Evolutionary conservation across 2,113 vertebrate species (phyloP), one percentile per base, ranked within the genome.

Genomic region (Bufo bufo): DNA sequence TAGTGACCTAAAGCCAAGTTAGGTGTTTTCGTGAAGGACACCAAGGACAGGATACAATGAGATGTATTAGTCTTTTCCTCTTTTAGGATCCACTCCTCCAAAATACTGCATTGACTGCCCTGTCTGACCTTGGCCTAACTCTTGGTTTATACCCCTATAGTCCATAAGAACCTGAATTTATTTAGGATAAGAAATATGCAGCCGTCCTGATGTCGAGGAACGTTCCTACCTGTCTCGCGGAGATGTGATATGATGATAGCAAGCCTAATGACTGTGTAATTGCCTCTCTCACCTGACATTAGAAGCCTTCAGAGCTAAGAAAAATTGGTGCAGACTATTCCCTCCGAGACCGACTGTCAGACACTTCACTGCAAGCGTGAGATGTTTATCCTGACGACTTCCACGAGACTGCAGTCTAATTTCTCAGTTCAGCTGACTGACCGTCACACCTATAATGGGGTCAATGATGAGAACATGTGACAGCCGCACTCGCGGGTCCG

Each of bases 321-420:
- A 61, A 16, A 63, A 82, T 72, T 59, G 78, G 54, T 69, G 69
- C 80, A 45, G 69, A 77, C 58, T 56, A 16, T 54, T 45, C 72
- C 87, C 80, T 47, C 13, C 1, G 80, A 84, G 72, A 84, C 49
- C 63, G 59, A 77, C 82, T 89, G 81, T 83, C 81, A 83, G 87
- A 84, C 80, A 66, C 71, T 59, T 47, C 17, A 84, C 50, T 77
- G 81, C 63, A 63, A 77, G 19, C 11, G 58, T 84, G 61, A 77
- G 61, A 77, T 89, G 87, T 88, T 88, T 82, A 88, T 88, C 87
- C 87, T 66, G 54, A 61, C 80, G 59, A 77, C 77, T 65, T 88
- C 47, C 69, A 59, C 23, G 6, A 71, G 86, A 16, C 61, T 71
- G 77, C 33, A 66, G 58, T 77, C 80, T 88, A 61, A 88, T 88